Base-by-base conservation (phyloP, 2,113 vertebrate genomes). In the Xenopus tropicalis region DNA sequence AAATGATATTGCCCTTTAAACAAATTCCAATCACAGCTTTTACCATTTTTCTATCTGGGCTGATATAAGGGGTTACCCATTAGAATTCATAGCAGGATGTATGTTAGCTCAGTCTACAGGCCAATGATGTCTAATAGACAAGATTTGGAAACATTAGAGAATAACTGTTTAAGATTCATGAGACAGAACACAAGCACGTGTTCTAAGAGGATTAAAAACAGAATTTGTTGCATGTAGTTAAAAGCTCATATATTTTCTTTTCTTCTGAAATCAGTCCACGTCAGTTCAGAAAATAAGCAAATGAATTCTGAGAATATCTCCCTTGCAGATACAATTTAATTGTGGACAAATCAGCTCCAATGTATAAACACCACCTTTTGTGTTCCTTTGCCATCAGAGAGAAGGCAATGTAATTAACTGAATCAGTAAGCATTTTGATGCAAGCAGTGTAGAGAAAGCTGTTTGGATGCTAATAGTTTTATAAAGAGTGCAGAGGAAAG, bases 281-380 rank as follows among this genome's bases (percentile, higher is more conserved):
- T 66, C 65, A 22, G 19, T 58, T 44, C 29, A 22, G 16, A 67
- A 68, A 61, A 61, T 44, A 74, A 52, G 56, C 16, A 67, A 74
- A 68, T 68, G 23, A 74, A 74, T 74, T 74, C 72, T 74, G n/a
- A 22, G 65, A 68, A 74, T 21, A 68, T 67, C 59, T 44, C 44
- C 14, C 13, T 16, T 52, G 23, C 21, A 10, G 11, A 23, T 59
- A 13, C 13, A 5, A 9, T 43, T 14, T 74, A 68, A 74, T 59
- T 74, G 23, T 68, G n/a, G 14, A 61, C 59, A 74, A 68, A 68
- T 61, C 56, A 68, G 46, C 65, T 58, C 57, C 43, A 37, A 66
- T 51, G 52, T 48, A 29, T 42, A 67, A 74, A 67, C 64, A 61
- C 64, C 64, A 74, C 65, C 72, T 74, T 74, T 23, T 14, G n/a